Percentiles rank a stretch among this genome's conserved stretches.
phyloP scores from a whole-genome alignment of 2,113 vertebrate genomes.

The Corythoichthys haematopterus region DNA sequence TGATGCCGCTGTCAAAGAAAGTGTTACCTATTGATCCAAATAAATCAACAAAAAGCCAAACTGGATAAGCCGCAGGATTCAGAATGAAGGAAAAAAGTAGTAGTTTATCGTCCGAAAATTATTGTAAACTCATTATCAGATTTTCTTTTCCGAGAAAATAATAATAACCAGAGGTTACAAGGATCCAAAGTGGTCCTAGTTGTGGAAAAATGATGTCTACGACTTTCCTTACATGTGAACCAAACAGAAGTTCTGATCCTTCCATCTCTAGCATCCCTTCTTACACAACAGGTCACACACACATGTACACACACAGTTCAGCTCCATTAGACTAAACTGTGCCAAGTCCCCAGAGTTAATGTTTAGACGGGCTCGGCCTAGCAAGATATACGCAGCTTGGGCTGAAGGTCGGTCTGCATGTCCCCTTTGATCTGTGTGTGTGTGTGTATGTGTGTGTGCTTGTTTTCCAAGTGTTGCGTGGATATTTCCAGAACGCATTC shows the following conservation, averaged over 20 bases:
- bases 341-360: constrained; percentile 61
- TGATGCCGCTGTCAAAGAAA: no score
- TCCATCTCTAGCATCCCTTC: constrained; percentile 1
- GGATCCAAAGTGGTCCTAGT: no score
- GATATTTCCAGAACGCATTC: neutral
- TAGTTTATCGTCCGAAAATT: no score
- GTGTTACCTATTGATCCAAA: no score
- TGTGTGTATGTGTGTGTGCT: neutral
- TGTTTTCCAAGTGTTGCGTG: neutral
- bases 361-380: constrained; percentile 62
- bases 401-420: constrained; percentile 65
- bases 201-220: no score
- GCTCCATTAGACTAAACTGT: constrained; percentile 59
- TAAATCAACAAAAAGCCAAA: no score
- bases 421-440: constrained; percentile 54
- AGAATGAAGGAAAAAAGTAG: no score
- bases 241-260: neutral
- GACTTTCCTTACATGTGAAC: no score
- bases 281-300: constrained; percentile 27
- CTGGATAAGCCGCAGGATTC: no score
- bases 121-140: no score
- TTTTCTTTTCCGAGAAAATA: no score
- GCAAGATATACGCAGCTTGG: constrained; percentile 52
- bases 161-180: no score
- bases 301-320: constrained; percentile 20